These are phyloP conservation scores for Atta colombica DNA, from an alignment of 1,140 invertebrate species.

Conservation along the genomic window DNA sequence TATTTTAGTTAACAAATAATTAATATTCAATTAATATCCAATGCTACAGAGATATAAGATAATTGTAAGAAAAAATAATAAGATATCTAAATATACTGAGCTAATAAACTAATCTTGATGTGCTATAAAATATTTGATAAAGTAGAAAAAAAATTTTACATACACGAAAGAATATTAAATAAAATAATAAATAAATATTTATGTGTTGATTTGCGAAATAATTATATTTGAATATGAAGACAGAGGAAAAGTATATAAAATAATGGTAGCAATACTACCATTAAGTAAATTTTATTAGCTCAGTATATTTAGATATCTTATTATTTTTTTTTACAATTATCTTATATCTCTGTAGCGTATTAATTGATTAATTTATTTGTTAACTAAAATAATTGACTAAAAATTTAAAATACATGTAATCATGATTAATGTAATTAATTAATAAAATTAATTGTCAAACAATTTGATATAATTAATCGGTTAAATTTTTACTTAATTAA, in stretches of 20 bases:
- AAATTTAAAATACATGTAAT: too few relatives aligned
- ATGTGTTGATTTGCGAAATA: not conserved
- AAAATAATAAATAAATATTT: not conserved
- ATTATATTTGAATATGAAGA: not conserved
- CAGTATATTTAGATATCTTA: not conserved
- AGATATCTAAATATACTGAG: not conserved
- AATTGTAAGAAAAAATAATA: not conserved
- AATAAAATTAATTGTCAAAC: too few relatives aligned
- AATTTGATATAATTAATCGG: too few relatives aligned
- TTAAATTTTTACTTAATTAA: too few relatives aligned
- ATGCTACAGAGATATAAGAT: not conserved
- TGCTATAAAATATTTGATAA: not conserved
- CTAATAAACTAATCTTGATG: not conserved
- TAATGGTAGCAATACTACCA: not conserved
- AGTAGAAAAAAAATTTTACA: not conserved
- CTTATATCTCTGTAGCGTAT: not conserved
- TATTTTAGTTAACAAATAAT: too few relatives aligned
- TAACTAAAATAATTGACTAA: too few relatives aligned
- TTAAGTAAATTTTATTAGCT: not conserved
- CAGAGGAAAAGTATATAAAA: not conserved
- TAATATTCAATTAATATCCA: too few relatives aligned
- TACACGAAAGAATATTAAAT: not conserved
- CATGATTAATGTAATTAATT: too few relatives aligned
- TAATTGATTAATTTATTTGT: too few relatives aligned
- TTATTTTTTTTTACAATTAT: constrained; percentile 4